Evolutionary conservation across 2,797 vertebrate species (phyloP).

Genomic region (Molossus alvarezi): DNA sequence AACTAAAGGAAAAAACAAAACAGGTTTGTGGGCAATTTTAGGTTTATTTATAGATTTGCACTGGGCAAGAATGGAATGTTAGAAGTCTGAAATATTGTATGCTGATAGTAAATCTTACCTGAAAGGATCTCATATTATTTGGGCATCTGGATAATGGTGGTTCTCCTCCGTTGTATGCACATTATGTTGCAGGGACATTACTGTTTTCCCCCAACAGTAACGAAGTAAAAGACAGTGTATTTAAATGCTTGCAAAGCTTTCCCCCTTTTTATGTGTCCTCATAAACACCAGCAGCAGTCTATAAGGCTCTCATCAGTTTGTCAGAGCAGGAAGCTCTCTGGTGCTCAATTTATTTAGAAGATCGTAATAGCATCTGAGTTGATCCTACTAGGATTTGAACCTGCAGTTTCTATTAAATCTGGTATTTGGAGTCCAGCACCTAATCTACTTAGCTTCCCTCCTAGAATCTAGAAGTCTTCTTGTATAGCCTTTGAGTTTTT

Average conservation of each 20-base stretch:
- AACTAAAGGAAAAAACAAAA: slow-evolving; percentile 67
- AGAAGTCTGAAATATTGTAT: slow-evolving; percentile 51
- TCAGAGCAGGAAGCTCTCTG: background rate
- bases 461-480: background rate
- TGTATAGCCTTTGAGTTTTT: slow-evolving; percentile 27
- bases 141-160: background rate
- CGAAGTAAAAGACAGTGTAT: background rate
- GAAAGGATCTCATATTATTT: background rate
- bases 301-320: background rate
- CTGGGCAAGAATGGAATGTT: background rate
- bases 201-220: background rate
- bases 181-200: background rate
- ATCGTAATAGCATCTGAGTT: background rate
- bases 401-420: background rate
- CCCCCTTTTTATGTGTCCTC: background rate
- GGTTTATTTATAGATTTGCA: slow-evolving; percentile 33
- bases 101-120: background rate
- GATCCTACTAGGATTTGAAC: slow-evolving; percentile 41
- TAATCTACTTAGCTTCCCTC: background rate
- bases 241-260: background rate
- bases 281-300: background rate
- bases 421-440: background rate
- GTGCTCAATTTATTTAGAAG: background rate
- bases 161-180: background rate
- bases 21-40: slow-evolving; percentile 62